phyloP scores from a whole-genome alignment of 2,113 vertebrate genomes.

The Colistium nudipinnis region DNA sequence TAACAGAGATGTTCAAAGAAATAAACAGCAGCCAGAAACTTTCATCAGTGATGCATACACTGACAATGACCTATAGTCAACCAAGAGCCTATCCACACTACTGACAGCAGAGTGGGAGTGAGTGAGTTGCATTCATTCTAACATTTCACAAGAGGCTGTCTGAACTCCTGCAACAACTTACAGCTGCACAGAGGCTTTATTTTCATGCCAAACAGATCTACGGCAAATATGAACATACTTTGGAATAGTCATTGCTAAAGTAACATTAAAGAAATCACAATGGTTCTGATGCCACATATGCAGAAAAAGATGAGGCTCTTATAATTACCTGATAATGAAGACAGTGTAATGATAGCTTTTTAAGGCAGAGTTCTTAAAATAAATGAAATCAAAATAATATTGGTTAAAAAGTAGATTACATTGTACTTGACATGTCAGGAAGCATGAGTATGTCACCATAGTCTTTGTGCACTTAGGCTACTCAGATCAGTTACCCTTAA shows the following conservation, averaged over 20 bases:
- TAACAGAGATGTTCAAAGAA: constrained; percentile 24
- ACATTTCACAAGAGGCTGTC: too few relatives aligned
- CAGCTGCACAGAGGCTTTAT: not conserved
- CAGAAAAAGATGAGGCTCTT: not conserved
- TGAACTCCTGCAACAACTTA: too few relatives aligned
- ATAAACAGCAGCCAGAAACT: constrained; percentile 24
- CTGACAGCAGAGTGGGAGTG: constrained; percentile 14
- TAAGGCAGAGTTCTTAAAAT: not conserved
- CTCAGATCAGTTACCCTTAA: constrained; percentile 38
- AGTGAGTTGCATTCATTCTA: not conserved
- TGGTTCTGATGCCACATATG: not conserved
- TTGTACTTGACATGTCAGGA: too few relatives aligned
- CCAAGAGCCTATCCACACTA: constrained; percentile 1
- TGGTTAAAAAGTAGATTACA: not conserved
- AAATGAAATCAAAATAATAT: not conserved
- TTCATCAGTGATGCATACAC: constrained; percentile 17
- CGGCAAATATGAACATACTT: not conserved
- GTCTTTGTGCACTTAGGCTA: constrained; percentile 28
- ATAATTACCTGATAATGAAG: not conserved
- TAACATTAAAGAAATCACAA: not conserved
- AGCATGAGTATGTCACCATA: not conserved
- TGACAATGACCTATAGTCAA: not conserved
- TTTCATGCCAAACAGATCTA: too few relatives aligned
- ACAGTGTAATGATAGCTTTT: not conserved
- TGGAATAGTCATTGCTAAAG: not conserved